phyloP scores from a whole-genome alignment of 2,797 vertebrate species.

The Trematomus bernacchii region DNA sequence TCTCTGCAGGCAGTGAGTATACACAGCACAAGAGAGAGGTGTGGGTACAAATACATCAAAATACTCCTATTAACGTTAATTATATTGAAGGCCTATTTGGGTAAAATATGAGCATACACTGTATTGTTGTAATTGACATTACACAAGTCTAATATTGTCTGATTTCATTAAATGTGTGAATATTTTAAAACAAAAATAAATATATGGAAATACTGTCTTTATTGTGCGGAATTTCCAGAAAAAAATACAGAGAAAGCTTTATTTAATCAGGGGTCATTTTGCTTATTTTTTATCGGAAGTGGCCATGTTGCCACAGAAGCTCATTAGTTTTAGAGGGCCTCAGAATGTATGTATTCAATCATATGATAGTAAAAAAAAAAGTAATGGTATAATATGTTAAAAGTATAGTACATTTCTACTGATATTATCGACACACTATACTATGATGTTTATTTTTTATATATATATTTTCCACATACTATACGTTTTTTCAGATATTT shows the following conservation, averaged over 20 bases:
- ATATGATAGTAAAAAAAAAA: background rate
- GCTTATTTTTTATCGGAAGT: background rate
- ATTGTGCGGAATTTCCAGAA: background rate
- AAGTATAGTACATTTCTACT: too few species aligned
- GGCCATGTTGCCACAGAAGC: too few species aligned
- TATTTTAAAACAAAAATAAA: conserved; percentile 9
- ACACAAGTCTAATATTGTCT: background rate
- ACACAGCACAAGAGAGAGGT: background rate
- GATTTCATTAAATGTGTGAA: background rate
- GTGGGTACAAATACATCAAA: background rate
- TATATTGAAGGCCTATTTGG: too few species aligned
- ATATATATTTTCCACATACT: too few species aligned
- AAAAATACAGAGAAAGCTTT: background rate
- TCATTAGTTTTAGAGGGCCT: too few species aligned
- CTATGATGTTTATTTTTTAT: too few species aligned
- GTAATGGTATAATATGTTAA: background rate
- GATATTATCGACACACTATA: too few species aligned
- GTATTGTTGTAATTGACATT: background rate
- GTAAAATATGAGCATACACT: background rate
- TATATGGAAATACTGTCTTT: background rate
- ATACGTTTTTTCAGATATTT: too few species aligned
- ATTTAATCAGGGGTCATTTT: background rate
- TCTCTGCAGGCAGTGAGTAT: conserved; percentile 14
- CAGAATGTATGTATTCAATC: background rate
- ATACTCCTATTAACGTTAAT: background rate